These are phyloP conservation scores for Synergus umbraculus DNA, from an alignment of 2,888 invertebrate genomes.

Conservation along the genomic window DNA sequence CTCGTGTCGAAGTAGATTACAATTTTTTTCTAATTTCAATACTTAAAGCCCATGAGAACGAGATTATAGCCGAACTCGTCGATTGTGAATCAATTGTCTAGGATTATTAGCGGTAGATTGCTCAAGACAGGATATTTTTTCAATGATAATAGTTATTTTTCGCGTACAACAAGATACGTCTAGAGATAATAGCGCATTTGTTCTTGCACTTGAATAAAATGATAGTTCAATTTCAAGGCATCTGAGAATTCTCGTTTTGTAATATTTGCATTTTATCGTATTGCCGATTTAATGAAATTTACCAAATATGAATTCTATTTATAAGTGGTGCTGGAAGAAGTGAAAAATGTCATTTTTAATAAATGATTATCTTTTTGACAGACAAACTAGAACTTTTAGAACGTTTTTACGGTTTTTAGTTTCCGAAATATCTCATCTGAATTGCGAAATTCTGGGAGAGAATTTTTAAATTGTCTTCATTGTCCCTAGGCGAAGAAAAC, in stretches of 20 bases:
- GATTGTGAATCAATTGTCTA: conserved; percentile 26
- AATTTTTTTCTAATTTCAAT: conserved; percentile 8
- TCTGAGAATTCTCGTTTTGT: not conserved
- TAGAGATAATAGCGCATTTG: conserved; percentile 33
- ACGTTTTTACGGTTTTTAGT: conserved; percentile 2
- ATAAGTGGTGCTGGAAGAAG: too few species aligned
- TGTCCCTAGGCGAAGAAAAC: conserved; percentile 40
- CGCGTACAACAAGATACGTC: conserved; percentile 25
- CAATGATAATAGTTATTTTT: conserved; percentile 33
- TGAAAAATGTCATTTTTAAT: not conserved
- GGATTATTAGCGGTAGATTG: conserved; percentile 25
- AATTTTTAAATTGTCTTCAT: conserved; percentile 39
- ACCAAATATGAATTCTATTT: too few species aligned
- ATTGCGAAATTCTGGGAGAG: conserved; percentile 35
- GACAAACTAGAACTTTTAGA: conserved; percentile 7
- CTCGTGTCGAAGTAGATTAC: conserved; percentile 29
- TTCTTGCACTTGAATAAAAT: conserved; percentile 37
- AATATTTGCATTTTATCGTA: not conserved
- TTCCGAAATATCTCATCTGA: conserved; percentile 33
- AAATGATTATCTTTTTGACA: not conserved
- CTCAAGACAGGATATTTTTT: conserved; percentile 19
- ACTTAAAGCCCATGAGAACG: conserved; percentile 6
- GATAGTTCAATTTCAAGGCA: conserved; percentile 33
- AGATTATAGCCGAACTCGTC: conserved; percentile 15
- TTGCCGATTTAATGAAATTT: not conserved